Evolutionary conservation across 1,140 invertebrate genomes (phyloP), one percentile per base, ranked within the genome.

Genomic region (Calephelis nemesis): DNA sequence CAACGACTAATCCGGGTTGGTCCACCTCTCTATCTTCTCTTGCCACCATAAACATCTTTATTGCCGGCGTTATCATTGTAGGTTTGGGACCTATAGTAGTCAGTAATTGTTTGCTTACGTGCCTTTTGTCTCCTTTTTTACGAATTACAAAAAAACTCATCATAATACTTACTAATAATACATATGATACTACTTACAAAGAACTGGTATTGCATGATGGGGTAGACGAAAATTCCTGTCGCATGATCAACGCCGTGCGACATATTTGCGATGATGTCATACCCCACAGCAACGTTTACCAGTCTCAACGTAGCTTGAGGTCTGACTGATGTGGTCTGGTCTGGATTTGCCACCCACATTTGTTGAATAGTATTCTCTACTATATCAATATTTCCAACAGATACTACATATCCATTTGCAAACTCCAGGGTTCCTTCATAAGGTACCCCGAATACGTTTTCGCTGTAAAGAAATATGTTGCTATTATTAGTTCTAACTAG

Each of bases 381-480:
- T 0, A 80, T 67, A 52, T 71, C 70, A 15, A 77, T 49, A 7
- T 52, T 71, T 62, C 65, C 69, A 47, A 80, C 65, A 0, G 78
- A 76, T 10, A 74, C 60, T 0, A 80, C 69, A 10, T 78, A 80
- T 8, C 78, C 78, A 39, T 80, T 76, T 39, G 50, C 74, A 47
- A 78, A 74, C 3, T 66, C 49, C 1, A 76, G 63, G 0, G 49
- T 66, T 15, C 69, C 76, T 11, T 30, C 47, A 4, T 76, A 50
- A 4, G 40, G 52, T 40, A 52, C 15, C 1, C 72, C 71, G 15
- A 77, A 69, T n/a, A 80, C 63, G 7, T 30, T 66, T 48, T 80
- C 74, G 12, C 78, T 80, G 70, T 9, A 71, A 76, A 64, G 52
- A 13, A 60, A 64, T 50, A 45, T 30, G 42, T 39, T 6, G 7